phyloP scores from a whole-genome alignment of 2,888 invertebrate genomes.

The Mythimna loreyi region DNA sequence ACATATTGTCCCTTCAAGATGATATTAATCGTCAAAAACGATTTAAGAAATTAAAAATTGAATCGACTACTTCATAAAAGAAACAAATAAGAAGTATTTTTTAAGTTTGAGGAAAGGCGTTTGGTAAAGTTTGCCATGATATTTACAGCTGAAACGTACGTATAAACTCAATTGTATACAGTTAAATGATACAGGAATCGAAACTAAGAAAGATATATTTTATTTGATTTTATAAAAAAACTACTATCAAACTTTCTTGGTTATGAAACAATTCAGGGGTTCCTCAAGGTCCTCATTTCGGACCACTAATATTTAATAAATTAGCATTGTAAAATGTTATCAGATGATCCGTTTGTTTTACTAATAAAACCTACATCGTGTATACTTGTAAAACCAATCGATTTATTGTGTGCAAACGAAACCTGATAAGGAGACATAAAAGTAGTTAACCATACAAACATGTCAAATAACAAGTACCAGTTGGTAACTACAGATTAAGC shows the following conservation, averaged over 20 bases:
- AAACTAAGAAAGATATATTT: background rate
- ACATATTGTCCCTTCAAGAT: background rate
- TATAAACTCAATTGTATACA: background rate
- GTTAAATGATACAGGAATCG: no score
- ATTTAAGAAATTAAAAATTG: background rate
- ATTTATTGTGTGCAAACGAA: background rate
- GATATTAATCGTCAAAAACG: background rate
- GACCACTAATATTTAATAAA: background rate
- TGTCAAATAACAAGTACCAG: conserved; percentile 7
- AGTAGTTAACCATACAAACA: background rate
- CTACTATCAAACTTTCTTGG: background rate
- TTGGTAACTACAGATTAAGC: conserved; percentile 32
- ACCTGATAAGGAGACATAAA: background rate
- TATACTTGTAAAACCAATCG: background rate
- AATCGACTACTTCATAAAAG: background rate
- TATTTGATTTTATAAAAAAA: background rate
- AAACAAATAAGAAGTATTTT: background rate
- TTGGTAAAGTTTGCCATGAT: background rate
- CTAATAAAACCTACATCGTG: no score
- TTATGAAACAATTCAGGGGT: background rate
- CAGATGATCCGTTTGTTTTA: background rate
- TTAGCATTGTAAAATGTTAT: background rate
- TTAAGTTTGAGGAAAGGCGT: conserved; percentile 1
- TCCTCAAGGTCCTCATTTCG: conserved; percentile 4
- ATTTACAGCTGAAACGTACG: no score